Percentiles rank a stretch among this genome's conserved stretches.
Evolutionary conservation across 2,113 vertebrate genomes (phyloP).

Genomic region (Hydropotes inermis): DNA sequence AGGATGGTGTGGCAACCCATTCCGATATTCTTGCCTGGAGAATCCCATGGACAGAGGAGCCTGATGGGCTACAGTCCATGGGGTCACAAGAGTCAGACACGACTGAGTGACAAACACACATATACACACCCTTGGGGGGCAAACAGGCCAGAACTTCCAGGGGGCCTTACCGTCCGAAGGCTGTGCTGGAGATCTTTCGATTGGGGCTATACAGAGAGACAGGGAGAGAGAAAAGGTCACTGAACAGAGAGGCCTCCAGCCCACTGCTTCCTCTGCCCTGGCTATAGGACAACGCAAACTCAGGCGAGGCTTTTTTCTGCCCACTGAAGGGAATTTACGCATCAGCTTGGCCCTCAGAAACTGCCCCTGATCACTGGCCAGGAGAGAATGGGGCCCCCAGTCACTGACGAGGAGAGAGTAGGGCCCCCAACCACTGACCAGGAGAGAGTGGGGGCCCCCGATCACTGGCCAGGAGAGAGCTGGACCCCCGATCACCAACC

Average conservation of each 20-base stretch:
- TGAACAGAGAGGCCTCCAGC: background rate
- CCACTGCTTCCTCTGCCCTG: background rate
- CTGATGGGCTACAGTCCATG: background rate
- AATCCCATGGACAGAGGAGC: background rate
- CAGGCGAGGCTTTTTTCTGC: fast-evolving
- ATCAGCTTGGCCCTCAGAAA: background rate
- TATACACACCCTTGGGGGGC: background rate
- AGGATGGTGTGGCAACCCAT: background rate
- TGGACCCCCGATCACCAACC: background rate
- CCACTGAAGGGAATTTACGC: background rate
- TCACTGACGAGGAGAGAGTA: background rate
- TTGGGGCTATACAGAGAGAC: constrained; percentile 85
- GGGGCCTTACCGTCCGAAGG: constrained; percentile 93
- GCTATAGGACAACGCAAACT: no score
- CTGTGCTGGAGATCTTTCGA: constrained; percentile 96
- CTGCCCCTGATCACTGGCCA: background rate
- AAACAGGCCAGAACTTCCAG: background rate
- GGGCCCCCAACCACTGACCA: fast-evolving
- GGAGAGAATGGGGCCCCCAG: fast-evolving
- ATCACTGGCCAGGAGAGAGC: background rate
- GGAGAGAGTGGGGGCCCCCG: no score
- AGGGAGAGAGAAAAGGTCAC: background rate
- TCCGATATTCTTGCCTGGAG: background rate
- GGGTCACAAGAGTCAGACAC: background rate
- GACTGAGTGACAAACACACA: background rate